Conservation (phyloP, 2,113 vertebrate species). For the Psilopsiagon aymara region DNA sequence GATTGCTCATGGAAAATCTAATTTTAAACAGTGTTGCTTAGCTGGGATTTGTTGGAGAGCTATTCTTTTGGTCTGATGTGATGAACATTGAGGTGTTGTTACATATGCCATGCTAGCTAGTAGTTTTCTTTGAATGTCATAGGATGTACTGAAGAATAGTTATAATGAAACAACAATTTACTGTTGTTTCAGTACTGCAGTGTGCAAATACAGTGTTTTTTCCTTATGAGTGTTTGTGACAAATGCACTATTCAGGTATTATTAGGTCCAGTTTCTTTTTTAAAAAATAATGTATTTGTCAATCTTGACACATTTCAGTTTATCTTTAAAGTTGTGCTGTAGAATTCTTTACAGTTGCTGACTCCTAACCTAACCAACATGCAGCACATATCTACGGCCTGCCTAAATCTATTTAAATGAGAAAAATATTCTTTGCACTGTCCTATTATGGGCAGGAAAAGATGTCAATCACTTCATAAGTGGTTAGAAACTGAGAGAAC, state of each 20-base stretch:
- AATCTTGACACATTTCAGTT: neutral
- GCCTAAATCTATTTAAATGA: neutral
- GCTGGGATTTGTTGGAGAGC: conserved; percentile 6
- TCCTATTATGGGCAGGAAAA: conserved; percentile 9
- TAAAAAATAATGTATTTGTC: neutral
- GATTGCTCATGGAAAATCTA: conserved; percentile 55
- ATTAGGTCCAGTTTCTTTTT: conserved; percentile 2
- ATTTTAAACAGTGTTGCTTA: conserved; percentile 41
- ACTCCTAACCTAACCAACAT: neutral
- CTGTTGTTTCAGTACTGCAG: neutral
- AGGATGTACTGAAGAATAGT: neutral
- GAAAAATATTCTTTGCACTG: conserved; percentile 17
- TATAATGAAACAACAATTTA: neutral
- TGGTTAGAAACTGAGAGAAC: neutral
- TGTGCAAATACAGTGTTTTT: neutral
- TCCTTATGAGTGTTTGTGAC: neutral
- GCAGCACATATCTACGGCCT: neutral
- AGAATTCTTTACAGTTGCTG: neutral
- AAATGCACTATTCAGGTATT: neutral
- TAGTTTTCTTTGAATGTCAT: conserved; percentile 18
- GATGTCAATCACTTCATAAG: conserved; percentile 8
- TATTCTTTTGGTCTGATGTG: conserved; percentile 12
- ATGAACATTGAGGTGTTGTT: neutral
- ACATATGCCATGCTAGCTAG: neutral
- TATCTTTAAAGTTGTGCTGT: neutral